A percentile compares a stretch with the other conserved stretches of the same genome.
phyloP scores from a whole-genome alignment of 2,113 vertebrate species.

The Grammomys surdaster region DNA sequence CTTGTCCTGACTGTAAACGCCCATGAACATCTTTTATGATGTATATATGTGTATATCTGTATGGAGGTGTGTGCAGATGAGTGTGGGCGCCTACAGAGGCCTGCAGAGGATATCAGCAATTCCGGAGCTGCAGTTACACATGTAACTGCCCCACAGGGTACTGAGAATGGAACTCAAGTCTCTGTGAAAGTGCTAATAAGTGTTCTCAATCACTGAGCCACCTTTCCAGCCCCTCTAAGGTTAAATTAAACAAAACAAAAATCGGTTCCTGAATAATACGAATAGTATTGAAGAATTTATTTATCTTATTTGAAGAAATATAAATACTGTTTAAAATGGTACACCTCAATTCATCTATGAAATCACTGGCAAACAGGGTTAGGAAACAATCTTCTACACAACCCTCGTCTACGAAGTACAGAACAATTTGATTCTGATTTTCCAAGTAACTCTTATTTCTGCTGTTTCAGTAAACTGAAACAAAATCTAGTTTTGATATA shows the following conservation, averaged over 20 bases:
- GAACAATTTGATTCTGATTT: slow-evolving; percentile 44
- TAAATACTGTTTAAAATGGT: slow-evolving; percentile 44
- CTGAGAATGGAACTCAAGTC: not conserved
- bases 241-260: slow-evolving; percentile 46
- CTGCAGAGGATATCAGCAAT: not conserved
- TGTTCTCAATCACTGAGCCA: not conserved
- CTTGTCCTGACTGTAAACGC: not conserved
- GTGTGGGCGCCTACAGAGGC: not conserved
- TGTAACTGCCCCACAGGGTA: not conserved
- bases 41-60: not conserved
- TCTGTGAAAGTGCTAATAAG: not conserved
- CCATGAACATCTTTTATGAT: no score
- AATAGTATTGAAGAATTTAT: slow-evolving; percentile 36
- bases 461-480: slow-evolving; percentile 80
- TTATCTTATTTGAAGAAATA: slow-evolving; percentile 47
- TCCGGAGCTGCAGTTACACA: not conserved
- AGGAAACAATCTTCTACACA: slow-evolving; percentile 15
- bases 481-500: slow-evolving; percentile 83
- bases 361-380: not conserved
- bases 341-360: slow-evolving; percentile 25
- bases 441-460: slow-evolving; percentile 39
- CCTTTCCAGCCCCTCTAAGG: not conserved
- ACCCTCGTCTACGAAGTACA: slow-evolving; percentile 18
- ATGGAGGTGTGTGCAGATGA: no score
- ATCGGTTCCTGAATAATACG: slow-evolving; percentile 10